Evolutionary conservation across 1,140 invertebrate species (phyloP).

Genomic region (Drosophila fuyamai): DNA sequence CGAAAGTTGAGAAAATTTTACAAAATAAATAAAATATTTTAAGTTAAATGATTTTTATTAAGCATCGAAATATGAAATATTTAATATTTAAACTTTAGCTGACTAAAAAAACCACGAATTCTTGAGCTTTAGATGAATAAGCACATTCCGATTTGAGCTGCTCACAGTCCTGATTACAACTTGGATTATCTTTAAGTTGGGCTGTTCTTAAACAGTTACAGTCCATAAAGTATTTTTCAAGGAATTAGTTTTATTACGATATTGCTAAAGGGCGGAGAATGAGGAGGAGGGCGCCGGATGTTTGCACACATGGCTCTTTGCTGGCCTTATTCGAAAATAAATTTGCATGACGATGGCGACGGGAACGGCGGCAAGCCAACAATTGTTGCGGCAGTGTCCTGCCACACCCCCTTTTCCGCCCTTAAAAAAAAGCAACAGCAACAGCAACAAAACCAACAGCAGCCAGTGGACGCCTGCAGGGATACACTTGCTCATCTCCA

Average conservation of each 20-base stretch:
- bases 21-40: neutral
- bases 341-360: slow-evolving; percentile 67
- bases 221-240: slow-evolving; percentile 55
- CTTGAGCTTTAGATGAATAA: neutral
- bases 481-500: slow-evolving; percentile 41
- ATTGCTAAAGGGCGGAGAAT: neutral
- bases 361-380: slow-evolving; percentile 64
- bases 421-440: slow-evolving; percentile 27
- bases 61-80: too few species aligned
- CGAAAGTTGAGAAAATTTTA: neutral
- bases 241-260: slow-evolving; percentile 73
- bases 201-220: slow-evolving; percentile 7
- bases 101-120: too few species aligned
- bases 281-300: slow-evolving; percentile 31
- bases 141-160: neutral
- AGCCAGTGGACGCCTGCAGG: slow-evolving; percentile 53
- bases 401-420: slow-evolving; percentile 13
- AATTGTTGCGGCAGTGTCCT: slow-evolving; percentile 78
- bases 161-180: neutral
- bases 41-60: too few species aligned
- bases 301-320: slow-evolving; percentile 64
- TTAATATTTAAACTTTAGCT: too few species aligned
- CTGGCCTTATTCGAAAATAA: slow-evolving; percentile 77
- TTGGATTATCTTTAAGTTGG: neutral
- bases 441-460: slow-evolving; percentile 33